Percentiles rank a stretch among this genome's conserved stretches.
Evolutionary conservation across 2,888 invertebrate genomes (phyloP).

Genomic region (Pseudanteris insignis): DNA sequence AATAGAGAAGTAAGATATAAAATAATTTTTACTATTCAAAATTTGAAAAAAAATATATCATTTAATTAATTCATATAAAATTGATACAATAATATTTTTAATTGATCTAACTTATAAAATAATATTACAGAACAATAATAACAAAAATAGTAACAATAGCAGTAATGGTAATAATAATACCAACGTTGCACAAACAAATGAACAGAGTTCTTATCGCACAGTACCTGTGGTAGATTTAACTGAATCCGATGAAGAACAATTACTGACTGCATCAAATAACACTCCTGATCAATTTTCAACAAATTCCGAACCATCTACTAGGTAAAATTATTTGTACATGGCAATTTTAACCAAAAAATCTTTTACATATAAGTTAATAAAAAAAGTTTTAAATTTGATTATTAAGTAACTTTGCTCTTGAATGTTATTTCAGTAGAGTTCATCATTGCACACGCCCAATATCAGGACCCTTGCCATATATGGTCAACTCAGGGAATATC

Average conservation of each 20-base stretch:
- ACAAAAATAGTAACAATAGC: conserved; percentile 9
- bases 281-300: conserved; percentile 3
- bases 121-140: conserved; percentile 9
- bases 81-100: too few relatives aligned
- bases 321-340: too few relatives aligned
- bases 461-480: conserved; percentile 43
- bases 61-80: too few relatives aligned
- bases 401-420: too few relatives aligned
- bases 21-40: too few relatives aligned
- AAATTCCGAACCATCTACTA: conserved; percentile 13
- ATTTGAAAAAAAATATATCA: too few relatives aligned
- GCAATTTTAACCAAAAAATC: too few relatives aligned
- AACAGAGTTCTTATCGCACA: conserved; percentile 62
- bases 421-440: conserved; percentile 47
- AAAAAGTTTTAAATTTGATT: too few relatives aligned
- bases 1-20: conserved; percentile 52
- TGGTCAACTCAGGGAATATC: conserved; percentile 43
- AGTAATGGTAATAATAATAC: conserved; percentile 36
- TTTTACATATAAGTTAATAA: too few relatives aligned
- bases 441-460: conserved; percentile 51
- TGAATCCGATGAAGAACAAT: conserved; percentile 69
- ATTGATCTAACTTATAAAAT: too few relatives aligned
- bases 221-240: conserved; percentile 71
- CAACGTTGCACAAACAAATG: conserved; percentile 44
- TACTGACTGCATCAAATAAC: conserved; percentile 27